Conservation (phyloP, 2,113 vertebrate genomes). For the sheep (Ovis aries) region ARS-UI_Ramb_v3.0 NC_056064.1:41996501-41997000, state of each 20-base stretch:
- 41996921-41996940: not conserved
- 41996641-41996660: not conserved
- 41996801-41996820: not conserved
- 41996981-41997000: not conserved
- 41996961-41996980: not conserved
- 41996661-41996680: not conserved
- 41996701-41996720: not conserved
- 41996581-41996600: constrained; percentile 28
- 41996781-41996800: not conserved
- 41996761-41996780: not conserved
- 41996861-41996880: not conserved
- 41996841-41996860: not conserved
- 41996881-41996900: not conserved
- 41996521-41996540: constrained; percentile 44
- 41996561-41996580: constrained; percentile 48
- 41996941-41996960: not conserved
- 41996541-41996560: constrained; percentile 12
- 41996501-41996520: constrained; percentile 60
- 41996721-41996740: not conserved
- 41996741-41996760: not conserved
- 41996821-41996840: not conserved
- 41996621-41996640: not conserved
- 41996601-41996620: not conserved
- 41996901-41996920: not conserved
- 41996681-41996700: not conserved